Evolutionary conservation across 2,113 vertebrate genomes (phyloP).

Genomic region (Circaetus gallicus): DNA sequence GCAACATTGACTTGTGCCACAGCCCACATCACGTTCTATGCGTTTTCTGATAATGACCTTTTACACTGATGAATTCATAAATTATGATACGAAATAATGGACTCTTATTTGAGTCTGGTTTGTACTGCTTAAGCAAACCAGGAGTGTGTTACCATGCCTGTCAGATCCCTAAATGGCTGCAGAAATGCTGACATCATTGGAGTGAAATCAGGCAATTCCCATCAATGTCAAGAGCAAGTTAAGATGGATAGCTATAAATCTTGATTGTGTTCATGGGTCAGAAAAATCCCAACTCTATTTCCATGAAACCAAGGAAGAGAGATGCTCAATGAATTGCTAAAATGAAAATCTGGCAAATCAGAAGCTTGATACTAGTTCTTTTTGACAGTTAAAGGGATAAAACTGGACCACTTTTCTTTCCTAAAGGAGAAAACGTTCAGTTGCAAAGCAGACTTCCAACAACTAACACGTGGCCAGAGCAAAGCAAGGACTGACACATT

Average conservation of each 20-base stretch:
- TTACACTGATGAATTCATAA: background rate
- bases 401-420: background rate
- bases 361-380: background rate
- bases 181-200: background rate
- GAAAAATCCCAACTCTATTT: background rate
- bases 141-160: background rate
- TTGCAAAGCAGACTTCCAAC: background rate
- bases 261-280: background rate
- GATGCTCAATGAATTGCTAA: background rate
- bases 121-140: background rate
- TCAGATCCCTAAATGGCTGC: background rate
- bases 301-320: fast-evolving
- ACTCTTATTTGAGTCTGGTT: background rate
- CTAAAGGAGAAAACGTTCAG: background rate
- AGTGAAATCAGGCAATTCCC: background rate
- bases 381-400: background rate
- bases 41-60: background rate
- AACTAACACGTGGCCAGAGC: background rate
- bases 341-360: background rate
- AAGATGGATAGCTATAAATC: background rate
- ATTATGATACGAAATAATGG: background rate
- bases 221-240: background rate
- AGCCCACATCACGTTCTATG: background rate
- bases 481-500: background rate
- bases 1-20: background rate